These are phyloP conservation scores for Semicossyphus pulcher DNA, from an alignment of 2,113 vertebrate genomes.

Conservation along the genomic window DNA sequence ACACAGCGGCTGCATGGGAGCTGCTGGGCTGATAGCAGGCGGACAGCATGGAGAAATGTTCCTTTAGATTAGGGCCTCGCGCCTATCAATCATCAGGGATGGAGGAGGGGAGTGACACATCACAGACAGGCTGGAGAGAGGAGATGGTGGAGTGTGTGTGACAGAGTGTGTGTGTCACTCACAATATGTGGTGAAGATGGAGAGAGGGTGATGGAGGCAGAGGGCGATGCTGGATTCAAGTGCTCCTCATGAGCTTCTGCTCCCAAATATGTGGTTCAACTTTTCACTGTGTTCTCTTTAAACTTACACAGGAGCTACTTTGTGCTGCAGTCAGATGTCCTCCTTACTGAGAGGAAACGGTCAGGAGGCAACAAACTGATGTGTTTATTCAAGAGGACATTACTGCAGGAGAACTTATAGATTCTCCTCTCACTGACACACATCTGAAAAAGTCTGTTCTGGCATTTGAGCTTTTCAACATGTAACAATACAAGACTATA, in stretches of 20 bases:
- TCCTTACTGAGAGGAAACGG: neutral
- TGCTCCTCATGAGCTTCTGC: constrained; percentile 3
- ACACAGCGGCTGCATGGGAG: constrained; percentile 65
- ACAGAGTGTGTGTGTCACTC: constrained; percentile 31
- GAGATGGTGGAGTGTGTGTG: constrained; percentile 41
- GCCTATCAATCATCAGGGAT: constrained; percentile 75
- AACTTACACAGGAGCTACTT: neutral
- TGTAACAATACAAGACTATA: no score
- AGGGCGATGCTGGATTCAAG: neutral
- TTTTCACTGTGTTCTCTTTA: neutral
- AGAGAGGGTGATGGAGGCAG: constrained; percentile 18
- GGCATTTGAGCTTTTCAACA: no score
- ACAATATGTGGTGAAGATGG: constrained; percentile 37
- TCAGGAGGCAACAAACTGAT: neutral
- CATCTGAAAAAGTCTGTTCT: no score
- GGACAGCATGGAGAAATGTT: constrained; percentile 78
- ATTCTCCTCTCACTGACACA: no score
- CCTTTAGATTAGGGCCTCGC: constrained; percentile 75
- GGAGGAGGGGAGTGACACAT: constrained; percentile 53
- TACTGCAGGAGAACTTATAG: no score
- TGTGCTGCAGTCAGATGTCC: neutral
- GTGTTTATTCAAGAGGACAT: no score
- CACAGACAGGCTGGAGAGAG: constrained; percentile 47
- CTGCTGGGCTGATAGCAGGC: constrained; percentile 71
- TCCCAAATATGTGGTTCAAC: neutral